Evolutionary conservation across 2,113 vertebrate species (phyloP), one percentile per base, ranked within the genome.

Genomic region (Petromus typicus): DNA sequence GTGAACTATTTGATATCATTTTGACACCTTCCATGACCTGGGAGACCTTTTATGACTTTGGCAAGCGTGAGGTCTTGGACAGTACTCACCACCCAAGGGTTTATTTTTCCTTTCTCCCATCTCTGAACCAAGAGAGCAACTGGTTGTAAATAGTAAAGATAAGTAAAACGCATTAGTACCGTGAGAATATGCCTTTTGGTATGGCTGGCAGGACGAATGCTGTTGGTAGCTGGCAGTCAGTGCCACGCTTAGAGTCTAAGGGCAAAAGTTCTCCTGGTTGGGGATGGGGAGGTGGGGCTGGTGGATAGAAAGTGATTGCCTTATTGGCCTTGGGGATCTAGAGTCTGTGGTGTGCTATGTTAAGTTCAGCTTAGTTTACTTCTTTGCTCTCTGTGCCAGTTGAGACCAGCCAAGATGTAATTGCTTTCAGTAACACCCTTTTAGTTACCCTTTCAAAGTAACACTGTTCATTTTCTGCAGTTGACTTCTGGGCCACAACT

Each of bases 341-440:
- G 27, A 78, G 43, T 89, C n/a, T 57, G 20, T 40, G 63, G 25
- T 54, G 8, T 75, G 10, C 83, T 86, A 25, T 81, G n/a, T 67
- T 45, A 37, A 27, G 22, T 78, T 92, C 66, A 87, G 54, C 69
- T 76, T 81, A 5, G 34, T 75, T 86, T 85, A 79, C 30, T 73
- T 51, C 27, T 40, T 51, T 91, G 59, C 20, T 37, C 18, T 89
- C 48, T 43, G 7, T 13, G 37, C 61, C 22, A 34, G 7, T 51
- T 0, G 1, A 89, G 32, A 45, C 13, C 48, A 84, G 0, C 13
- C 11, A 32, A 86, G 32, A 59, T 54, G 20, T 63, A 51, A n/a
- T 90, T 83, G 67, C 37, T 93, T 59, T 83, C 34, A 40, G 63
- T 61, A 91, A 86, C 40, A n/a, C n/a, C n/a, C n/a, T n/a, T n/a